Evolutionary conservation across 2,888 invertebrate genomes (phyloP).

Genomic region (Dicranocentrus wangi): DNA sequence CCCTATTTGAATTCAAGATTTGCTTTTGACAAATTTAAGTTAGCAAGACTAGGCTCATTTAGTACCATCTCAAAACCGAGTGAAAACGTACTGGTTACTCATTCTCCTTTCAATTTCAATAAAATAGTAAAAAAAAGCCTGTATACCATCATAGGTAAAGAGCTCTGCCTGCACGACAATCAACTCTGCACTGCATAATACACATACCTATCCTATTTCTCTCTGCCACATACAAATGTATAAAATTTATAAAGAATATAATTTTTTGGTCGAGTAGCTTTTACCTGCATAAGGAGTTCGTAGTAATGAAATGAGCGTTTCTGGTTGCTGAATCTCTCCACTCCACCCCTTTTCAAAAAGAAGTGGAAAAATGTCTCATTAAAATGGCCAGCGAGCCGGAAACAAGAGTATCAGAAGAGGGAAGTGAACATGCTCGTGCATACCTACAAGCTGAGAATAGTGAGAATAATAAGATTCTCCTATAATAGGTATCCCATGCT

Average conservation of each 20-base stretch:
- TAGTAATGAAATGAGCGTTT: conserved; percentile 32
- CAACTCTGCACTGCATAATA: background rate
- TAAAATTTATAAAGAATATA: background rate
- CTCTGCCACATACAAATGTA: background rate
- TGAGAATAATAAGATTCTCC: too few species aligned
- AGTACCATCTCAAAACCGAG: conserved; percentile 16
- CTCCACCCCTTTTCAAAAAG: conserved; percentile 12
- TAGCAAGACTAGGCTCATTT: background rate
- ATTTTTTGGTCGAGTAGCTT: conserved; percentile 16
- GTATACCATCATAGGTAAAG: background rate
- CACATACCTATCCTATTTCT: too few species aligned
- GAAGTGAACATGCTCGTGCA: background rate
- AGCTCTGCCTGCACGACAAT: too few species aligned
- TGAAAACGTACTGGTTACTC: background rate
- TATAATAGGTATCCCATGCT: too few species aligned
- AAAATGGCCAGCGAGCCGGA: conserved; percentile 29
- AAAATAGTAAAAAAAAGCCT: background rate
- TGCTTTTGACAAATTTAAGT: conserved; percentile 9
- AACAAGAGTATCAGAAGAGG: conserved; percentile 1
- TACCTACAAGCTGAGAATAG: too few species aligned
- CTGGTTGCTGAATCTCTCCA: conserved; percentile 18
- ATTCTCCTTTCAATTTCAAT: background rate
- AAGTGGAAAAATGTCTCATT: conserved; percentile 40
- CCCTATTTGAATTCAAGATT: conserved; percentile 4
- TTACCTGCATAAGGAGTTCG: conserved; percentile 34